phyloP scores from a whole-genome alignment of 2,113 vertebrate species.

The Channa argus region DNA sequence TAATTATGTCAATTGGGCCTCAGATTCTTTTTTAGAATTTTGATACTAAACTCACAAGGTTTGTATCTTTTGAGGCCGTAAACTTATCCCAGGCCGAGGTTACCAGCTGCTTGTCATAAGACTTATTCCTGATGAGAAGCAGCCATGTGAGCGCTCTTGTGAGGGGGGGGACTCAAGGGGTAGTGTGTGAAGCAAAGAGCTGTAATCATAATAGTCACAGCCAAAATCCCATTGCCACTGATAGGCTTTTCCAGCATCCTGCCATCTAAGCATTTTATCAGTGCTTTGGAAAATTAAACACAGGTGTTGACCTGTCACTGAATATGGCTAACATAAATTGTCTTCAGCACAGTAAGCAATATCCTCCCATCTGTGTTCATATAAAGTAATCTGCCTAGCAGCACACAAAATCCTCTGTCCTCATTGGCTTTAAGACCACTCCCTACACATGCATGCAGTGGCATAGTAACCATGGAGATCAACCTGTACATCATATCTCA shows the following conservation, averaged over 20 bases:
- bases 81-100: slow-evolving; percentile 24
- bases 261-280: neutral
- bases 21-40: no score
- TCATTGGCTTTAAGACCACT: slow-evolving; percentile 66
- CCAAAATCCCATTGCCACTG: neutral
- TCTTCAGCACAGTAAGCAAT: slow-evolving; percentile 16
- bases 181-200: neutral
- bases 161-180: slow-evolving; percentile 8
- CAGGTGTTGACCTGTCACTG: slow-evolving; percentile 19
- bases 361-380: slow-evolving; percentile 1
- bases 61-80: slow-evolving; percentile 5
- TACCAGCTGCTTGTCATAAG: slow-evolving; percentile 78
- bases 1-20: neutral
- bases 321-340: slow-evolving; percentile 18
- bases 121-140: slow-evolving; percentile 52
- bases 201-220: neutral
- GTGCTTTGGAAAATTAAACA: slow-evolving; percentile 1
- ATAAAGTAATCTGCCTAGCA: slow-evolving; percentile 74
- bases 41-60: neutral
- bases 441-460: slow-evolving; percentile 57
- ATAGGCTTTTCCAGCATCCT: neutral
- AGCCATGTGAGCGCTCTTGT: slow-evolving; percentile 74
- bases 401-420: slow-evolving; percentile 46
- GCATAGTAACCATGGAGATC: slow-evolving; percentile 71
- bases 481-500: slow-evolving; percentile 40